phyloP scores from a whole-genome alignment of 2,888 invertebrate genomes.

The Dermolepida albohirtum region DNA sequence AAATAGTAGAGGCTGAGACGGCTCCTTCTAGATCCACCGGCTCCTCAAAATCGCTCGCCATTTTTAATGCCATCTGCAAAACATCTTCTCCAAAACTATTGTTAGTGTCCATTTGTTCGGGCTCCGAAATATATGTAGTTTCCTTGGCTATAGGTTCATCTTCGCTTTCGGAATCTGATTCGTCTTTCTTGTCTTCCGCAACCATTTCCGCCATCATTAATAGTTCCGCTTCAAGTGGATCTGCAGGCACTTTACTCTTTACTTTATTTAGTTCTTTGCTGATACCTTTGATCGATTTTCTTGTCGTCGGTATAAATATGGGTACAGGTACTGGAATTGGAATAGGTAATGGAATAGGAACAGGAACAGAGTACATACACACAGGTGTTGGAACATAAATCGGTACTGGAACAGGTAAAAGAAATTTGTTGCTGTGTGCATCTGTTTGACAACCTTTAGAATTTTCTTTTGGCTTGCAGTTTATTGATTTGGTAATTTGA shows the following conservation, averaged over 20 bases:
- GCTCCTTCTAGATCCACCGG: constrained; percentile 87
- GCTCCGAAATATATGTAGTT: constrained; percentile 42
- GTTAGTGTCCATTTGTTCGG: constrained; percentile 50
- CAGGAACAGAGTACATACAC: constrained; percentile 84
- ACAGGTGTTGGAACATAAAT: constrained; percentile 85
- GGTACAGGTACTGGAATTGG: constrained; percentile 88
- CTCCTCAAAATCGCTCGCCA: constrained; percentile 88
- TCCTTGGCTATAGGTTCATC: constrained; percentile 42
- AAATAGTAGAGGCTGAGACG: constrained; percentile 82
- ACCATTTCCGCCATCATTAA: constrained; percentile 94
- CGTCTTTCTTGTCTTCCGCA: constrained; percentile 80
- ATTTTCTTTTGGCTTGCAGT: constrained; percentile 77
- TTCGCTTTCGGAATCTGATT: constrained; percentile 63
- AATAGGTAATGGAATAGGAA: constrained; percentile 84
- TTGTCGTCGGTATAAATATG: constrained; percentile 86
- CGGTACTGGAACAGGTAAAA: constrained; percentile 77
- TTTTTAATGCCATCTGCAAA: constrained; percentile 86
- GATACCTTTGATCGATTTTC: constrained; percentile 82
- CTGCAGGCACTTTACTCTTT: constrained; percentile 86
- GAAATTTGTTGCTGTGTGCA: constrained; percentile 60
- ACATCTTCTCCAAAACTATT: constrained; percentile 84
- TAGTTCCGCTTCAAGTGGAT: constrained; percentile 89
- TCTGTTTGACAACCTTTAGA: constrained; percentile 78
- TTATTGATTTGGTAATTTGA: constrained; percentile 79
- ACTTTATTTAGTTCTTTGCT: constrained; percentile 87